Evolutionary conservation across 2,797 vertebrate species (phyloP).

Genomic region (Cyprinodon diabolis): DNA sequence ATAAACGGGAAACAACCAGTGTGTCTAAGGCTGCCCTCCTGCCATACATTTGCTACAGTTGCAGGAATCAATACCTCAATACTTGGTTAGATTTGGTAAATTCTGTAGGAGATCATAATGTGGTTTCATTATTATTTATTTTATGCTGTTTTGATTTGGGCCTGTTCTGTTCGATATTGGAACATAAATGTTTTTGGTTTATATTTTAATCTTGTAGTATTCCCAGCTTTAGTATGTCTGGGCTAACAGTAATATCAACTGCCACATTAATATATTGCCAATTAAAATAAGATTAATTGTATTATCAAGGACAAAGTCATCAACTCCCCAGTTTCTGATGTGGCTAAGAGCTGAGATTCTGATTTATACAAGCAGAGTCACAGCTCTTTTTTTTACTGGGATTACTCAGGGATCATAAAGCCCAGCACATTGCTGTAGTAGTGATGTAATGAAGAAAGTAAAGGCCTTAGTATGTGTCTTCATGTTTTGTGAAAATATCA

Average conservation of each 20-base stretch:
- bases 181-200: neutral
- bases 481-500: neutral
- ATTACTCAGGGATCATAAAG: constrained; percentile 40
- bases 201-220: neutral
- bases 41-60: neutral
- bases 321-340: neutral
- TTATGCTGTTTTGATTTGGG: neutral
- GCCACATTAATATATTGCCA: neutral
- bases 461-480: neutral
- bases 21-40: neutral
- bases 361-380: constrained; percentile 18
- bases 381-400: constrained; percentile 2
- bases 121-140: neutral
- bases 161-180: neutral
- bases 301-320: constrained; percentile 27
- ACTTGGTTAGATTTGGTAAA: neutral
- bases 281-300: neutral
- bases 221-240: neutral
- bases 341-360: neutral
- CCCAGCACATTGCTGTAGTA: constrained; percentile 23
- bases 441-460: neutral
- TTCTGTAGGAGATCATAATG: neutral
- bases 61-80: neutral
- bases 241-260: neutral
- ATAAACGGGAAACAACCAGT: neutral